A percentile compares a stretch with the other conserved stretches of the same genome.
phyloP scores from a whole-genome alignment of 92 coral and sea anemone species.

The Virgularia gustaviana region DNA sequence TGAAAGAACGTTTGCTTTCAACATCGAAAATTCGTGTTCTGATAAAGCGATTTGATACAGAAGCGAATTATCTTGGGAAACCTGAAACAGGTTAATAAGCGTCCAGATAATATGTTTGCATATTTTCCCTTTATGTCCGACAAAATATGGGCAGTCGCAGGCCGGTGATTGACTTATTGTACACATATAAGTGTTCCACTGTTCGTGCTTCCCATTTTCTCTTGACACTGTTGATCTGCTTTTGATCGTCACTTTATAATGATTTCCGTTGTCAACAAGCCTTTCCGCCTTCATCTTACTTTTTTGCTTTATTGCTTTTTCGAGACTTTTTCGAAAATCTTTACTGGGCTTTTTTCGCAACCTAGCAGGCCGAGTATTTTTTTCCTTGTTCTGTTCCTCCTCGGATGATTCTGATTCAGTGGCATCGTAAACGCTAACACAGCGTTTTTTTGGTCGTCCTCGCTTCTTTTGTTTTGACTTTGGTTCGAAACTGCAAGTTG shows the following conservation, averaged over 20 bases:
- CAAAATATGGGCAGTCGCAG: constrained; percentile 10
- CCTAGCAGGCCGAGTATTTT: constrained; percentile 1
- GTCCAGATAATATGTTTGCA: background rate
- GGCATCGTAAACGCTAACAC: constrained; percentile 15
- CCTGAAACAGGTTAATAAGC: background rate
- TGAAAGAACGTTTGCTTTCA: background rate
- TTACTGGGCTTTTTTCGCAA: background rate
- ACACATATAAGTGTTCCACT: background rate
- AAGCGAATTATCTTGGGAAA: background rate
- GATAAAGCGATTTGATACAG: constrained; percentile 1
- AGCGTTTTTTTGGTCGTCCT: constrained; percentile 20
- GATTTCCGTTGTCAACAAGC: background rate
- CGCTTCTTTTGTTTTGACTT: constrained; percentile 1
- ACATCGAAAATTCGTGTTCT: constrained; percentile 1
- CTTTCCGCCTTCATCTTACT: constrained; percentile 7
- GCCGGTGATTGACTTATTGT: constrained; percentile 3
- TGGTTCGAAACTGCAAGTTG: constrained; percentile 6
- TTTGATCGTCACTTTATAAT: background rate
- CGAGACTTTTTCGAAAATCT: constrained; percentile 6
- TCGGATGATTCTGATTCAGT: background rate
- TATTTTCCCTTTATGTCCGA: background rate
- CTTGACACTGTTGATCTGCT: background rate
- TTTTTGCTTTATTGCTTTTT: constrained; percentile 12
- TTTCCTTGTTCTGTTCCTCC: background rate
- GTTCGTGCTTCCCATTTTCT: background rate